Conservation (phyloP, 2,113 vertebrate species). For the Festucalex cinctus region DNA sequence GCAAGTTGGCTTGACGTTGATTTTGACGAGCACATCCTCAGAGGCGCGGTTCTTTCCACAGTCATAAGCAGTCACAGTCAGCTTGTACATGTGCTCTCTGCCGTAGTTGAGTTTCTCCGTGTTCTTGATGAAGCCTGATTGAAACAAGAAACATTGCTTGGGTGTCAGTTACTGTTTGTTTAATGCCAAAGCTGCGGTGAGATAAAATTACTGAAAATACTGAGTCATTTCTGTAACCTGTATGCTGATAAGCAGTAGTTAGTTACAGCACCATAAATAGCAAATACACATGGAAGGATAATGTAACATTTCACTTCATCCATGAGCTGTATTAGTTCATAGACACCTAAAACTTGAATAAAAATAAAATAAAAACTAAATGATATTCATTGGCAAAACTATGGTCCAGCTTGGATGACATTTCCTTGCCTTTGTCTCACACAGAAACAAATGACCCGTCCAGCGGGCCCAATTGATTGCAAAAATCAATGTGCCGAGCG, state of each 20-base stretch:
- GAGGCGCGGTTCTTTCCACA: slow-evolving; percentile 93
- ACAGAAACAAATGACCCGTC: slow-evolving; percentile 17
- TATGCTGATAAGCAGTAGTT: neutral
- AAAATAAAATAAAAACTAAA: neutral
- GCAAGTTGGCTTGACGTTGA: slow-evolving; percentile 91
- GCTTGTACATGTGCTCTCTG: slow-evolving; percentile 91
- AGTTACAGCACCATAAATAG: neutral
- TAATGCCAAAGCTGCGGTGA: slow-evolving; percentile 14
- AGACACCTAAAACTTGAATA: neutral
- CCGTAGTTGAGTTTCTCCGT: slow-evolving; percentile 90
- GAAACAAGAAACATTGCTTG: neutral
- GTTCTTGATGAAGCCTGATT: slow-evolving; percentile 90
- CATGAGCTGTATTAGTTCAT: neutral
- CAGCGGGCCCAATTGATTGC: slow-evolving; percentile 32
- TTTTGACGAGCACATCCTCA: slow-evolving; percentile 92
- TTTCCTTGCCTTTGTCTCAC: slow-evolving; percentile 28
- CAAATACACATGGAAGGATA: slow-evolving; percentile 2
- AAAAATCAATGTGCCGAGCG: slow-evolving; percentile 39
- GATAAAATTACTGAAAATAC: neutral
- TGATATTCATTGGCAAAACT: neutral
- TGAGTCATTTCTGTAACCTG: neutral
- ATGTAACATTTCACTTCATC: neutral
- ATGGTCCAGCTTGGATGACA: slow-evolving; percentile 1
- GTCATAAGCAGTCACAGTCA: slow-evolving; percentile 93
- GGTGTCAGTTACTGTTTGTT: slow-evolving; percentile 11